Evolutionary conservation across 2,888 invertebrate species (phyloP), one percentile per base, ranked within the genome.

Genomic region (Limnephilus lunatus): DNA sequence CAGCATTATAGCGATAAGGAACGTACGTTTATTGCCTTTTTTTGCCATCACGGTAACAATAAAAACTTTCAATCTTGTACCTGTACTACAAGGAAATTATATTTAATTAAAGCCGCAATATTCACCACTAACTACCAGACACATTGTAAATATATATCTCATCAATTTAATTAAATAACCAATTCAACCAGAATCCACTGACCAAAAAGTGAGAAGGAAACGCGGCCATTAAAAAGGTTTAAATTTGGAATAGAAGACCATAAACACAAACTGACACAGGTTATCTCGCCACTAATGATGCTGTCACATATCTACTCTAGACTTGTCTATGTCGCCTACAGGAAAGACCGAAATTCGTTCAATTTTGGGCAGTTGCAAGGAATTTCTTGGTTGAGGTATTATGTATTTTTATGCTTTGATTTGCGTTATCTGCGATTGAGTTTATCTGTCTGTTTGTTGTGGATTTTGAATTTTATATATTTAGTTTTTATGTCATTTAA

Each of bases 231-330:
- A 83, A 83, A 83, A 83, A 32, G 83, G 35, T 83, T 83, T 83
- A 83, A 83, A 83, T 35, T 83, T 83, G 11, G 83, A 25, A 19
- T 68, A n/a, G 12, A 19, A 12, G 83, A 39, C 83, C 83, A 35
- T 83, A 83, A 83, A 83, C 35, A 83, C 44, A 83, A 39, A 14
- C 11, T n/a, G 83, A 83, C 83, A 83, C 35, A 25, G 68, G 68
- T 35, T 83, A 14, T 83, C 83, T 9, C 7, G 83, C 35, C 35
- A 9, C 35, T 83, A 83, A 83, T 83, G 35, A 83, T 35, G 83
- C 32, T 83, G 83, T 83, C 83, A 39, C 15, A 0, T 19, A n/a
- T n/a, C n/a, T n/a, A 25, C 68, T 68, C 68, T 68, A 68, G 68
- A 19, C 35, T 35, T 83, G 35, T 83, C 83, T 83, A 39, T 68